A percentile compares a stretch with the other conserved stretches of the same genome.
phyloP scores from a whole-genome alignment of 2,113 vertebrate genomes.

The Chiloscyllium plagiosum region DNA sequence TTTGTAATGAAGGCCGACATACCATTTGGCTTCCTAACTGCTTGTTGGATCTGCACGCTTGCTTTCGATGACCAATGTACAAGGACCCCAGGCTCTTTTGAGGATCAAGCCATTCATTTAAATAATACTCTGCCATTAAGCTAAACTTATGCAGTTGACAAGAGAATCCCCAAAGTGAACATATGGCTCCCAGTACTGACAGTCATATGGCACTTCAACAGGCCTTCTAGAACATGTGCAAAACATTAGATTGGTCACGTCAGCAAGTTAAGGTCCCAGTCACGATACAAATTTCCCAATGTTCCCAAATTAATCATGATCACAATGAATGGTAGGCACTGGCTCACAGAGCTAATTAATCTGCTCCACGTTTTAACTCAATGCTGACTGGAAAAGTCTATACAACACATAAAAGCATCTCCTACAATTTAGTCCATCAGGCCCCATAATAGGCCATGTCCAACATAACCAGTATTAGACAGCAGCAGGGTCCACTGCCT shows the following conservation, averaged over 20 bases:
- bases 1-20: too few relatives aligned
- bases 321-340: too few relatives aligned
- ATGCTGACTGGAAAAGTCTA: neutral
- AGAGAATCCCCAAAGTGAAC: neutral
- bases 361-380: neutral
- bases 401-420: neutral
- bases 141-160: neutral
- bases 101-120: too few relatives aligned
- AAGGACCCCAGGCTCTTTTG: too few relatives aligned
- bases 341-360: too few relatives aligned
- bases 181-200: neutral
- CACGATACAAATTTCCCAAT: too few relatives aligned
- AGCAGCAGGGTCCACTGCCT: neutral
- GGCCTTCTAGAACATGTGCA: neutral
- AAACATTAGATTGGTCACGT: neutral
- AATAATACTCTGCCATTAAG: neutral
- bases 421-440: neutral
- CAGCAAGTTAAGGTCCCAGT: neutral
- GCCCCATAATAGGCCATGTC: neutral
- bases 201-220: neutral
- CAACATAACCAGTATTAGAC: neutral
- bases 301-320: too few relatives aligned
- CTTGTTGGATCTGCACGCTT: too few relatives aligned
- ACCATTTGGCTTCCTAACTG: too few relatives aligned
- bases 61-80: too few relatives aligned